These are phyloP conservation scores for Plodia interpunctella DNA, from an alignment of 1,140 invertebrate species.

Conservation along the genomic window DNA sequence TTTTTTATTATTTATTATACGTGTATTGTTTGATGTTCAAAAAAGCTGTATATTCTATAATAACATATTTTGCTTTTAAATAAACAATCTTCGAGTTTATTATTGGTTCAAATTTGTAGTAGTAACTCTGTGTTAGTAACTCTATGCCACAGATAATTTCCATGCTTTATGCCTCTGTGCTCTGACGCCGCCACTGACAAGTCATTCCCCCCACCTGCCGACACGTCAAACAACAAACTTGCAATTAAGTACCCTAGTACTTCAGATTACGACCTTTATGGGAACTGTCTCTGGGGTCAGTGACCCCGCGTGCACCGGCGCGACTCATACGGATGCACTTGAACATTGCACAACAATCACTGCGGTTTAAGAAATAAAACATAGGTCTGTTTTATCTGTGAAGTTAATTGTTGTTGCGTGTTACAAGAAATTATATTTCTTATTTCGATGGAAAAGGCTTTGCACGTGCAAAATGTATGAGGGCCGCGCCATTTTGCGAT, in stretches of 20 bases:
- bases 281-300: slow-evolving; percentile 46
- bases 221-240: slow-evolving; percentile 2
- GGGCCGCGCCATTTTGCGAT: too few species aligned
- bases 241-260: slow-evolving; percentile 15
- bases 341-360: slow-evolving; percentile 35
- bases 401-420: neutral
- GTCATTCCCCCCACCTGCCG: neutral
- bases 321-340: slow-evolving; percentile 38
- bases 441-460: too few species aligned
- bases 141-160: too few species aligned
- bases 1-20: too few species aligned
- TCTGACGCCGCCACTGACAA: neutral
- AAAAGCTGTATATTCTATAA: too few species aligned
- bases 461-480: too few species aligned
- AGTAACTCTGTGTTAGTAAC: too few species aligned
- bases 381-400: neutral
- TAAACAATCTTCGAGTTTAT: too few species aligned
- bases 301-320: slow-evolving; percentile 46
- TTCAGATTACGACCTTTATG: slow-evolving; percentile 37
- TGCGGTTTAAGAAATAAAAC: slow-evolving; percentile 12
- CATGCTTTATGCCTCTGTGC: neutral
- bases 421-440: neutral
- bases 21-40: too few species aligned
- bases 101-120: too few species aligned
- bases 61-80: too few species aligned